Base-by-base conservation (phyloP, 2,113 vertebrate genomes). In the Paedocypris sp. region DNA sequence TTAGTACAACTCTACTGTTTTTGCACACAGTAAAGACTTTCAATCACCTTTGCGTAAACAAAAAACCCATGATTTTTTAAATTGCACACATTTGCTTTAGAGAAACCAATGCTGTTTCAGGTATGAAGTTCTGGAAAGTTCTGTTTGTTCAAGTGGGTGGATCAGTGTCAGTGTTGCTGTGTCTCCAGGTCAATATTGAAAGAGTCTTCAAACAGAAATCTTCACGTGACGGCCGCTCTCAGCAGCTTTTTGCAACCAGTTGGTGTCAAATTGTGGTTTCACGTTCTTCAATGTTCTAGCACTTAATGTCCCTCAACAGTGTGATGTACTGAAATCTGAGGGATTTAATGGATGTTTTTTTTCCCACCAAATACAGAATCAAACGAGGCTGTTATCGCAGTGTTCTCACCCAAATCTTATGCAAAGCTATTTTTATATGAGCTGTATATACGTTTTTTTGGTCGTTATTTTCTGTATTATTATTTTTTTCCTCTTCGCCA, bases 401-500 rank as follows among this genome's bases (percentile, higher is more conserved):
- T 60, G 28, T 63, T 66, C 71, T 46, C 47, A 67, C 28, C 35
- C 48, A 26, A 54, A 63, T 68, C 25, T 66, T 72, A 75, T 67
- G 51, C 67, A 73, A 78, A 54, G 38, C 43, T 58, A 58, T 50
- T 62, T 76, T 69, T 49, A 36, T 68, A 29, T 70, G 67, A 38
- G 73, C 74, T 82, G 82, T 79, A 82, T 73, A 81, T 72, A 78
- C 5, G 29, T 41, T 8, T 28, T 4, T 26, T 52, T 23, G 6
- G 4, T 66, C 65, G 66, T 35, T 74, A 71, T 64, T 67, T 61
- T 72, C 57, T 67, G 58, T 68, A 71, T 58, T 73, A 58, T 79
- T 66, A 61, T 73, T 73, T 71, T 32, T 62, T 59, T 65, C 26
- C 41, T 77, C 73, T 82, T 82, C 81, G 80, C 75, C 74, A 67